Percentiles rank a stretch among this genome's conserved stretches.
These are phyloP conservation scores for Ostrea edulis DNA, from an alignment of 1,140 invertebrate genomes.

Conservation along the genomic window DNA sequence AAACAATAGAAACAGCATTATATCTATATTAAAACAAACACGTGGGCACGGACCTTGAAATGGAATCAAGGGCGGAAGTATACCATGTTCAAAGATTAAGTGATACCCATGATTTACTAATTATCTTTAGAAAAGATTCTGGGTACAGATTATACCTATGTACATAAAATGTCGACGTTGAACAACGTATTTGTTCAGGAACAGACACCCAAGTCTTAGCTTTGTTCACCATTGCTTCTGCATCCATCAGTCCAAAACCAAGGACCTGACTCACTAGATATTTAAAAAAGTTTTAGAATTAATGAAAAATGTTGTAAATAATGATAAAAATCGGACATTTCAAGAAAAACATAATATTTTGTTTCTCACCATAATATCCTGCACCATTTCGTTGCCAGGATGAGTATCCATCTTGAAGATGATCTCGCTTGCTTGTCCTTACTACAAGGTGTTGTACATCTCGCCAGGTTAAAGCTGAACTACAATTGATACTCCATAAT, in stretches of 20 bases:
- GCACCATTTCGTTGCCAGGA: neutral
- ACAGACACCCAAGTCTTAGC: constrained; percentile 53
- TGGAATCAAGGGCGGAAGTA: too few species aligned
- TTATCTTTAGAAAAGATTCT: too few species aligned
- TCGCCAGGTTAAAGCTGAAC: neutral
- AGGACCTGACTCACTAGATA: constrained; percentile 54
- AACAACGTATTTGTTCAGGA: constrained; percentile 33
- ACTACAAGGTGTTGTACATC: neutral
- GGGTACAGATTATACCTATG: too few species aligned
- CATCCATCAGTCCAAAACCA: constrained; percentile 60
- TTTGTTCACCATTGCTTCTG: constrained; percentile 49
- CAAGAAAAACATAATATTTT: neutral
- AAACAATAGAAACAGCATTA: too few species aligned
- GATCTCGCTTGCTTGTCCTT: neutral
- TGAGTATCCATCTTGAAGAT: neutral
- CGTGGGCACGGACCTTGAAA: too few species aligned
- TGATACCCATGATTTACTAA: too few species aligned
- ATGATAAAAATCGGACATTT: neutral
- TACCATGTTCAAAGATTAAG: too few species aligned
- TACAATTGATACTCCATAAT: neutral
- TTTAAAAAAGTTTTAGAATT: neutral
- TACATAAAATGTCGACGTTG: neutral
- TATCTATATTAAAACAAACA: too few species aligned
- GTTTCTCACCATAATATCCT: neutral
- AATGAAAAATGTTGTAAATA: neutral